Evolutionary conservation across 2,888 invertebrate genomes (phyloP).

Genomic region (Syritta pipiens): DNA sequence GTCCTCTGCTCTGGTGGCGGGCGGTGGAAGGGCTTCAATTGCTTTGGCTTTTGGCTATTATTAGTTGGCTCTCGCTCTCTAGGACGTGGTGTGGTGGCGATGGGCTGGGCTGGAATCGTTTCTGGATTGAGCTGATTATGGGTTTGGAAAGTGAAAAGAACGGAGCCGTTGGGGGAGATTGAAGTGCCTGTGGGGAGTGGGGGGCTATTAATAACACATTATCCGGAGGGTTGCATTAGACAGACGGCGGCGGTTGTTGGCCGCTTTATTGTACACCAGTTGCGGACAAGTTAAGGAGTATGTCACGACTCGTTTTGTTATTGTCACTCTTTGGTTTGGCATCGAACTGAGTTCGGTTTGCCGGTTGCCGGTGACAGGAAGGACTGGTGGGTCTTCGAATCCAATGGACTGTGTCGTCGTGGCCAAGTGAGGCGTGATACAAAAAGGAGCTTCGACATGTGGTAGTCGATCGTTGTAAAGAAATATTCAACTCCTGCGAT

Average conservation of each 20-base stretch:
- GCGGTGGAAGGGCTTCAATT: conserved; percentile 29
- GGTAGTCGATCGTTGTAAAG: too few relatives aligned
- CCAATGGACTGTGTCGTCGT: too few relatives aligned
- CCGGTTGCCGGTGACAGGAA: too few relatives aligned
- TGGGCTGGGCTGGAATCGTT: conserved; percentile 34
- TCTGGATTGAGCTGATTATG: conserved; percentile 58
- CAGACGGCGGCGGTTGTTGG: neutral
- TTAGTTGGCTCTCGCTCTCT: conserved; percentile 51
- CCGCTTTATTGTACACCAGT: neutral
- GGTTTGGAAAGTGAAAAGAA: conserved; percentile 66
- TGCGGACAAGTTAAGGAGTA: neutral
- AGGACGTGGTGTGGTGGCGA: neutral
- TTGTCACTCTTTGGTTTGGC: conserved; percentile 11
- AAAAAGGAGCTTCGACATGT: too few relatives aligned
- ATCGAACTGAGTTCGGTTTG: too few relatives aligned
- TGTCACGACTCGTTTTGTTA: conserved; percentile 22
- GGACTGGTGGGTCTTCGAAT: too few relatives aligned
- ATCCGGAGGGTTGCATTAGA: neutral
- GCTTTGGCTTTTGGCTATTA: conserved; percentile 71
- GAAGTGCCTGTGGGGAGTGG: conserved; percentile 1
- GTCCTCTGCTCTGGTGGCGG: neutral
- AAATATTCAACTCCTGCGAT: too few relatives aligned
- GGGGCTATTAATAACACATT: conserved; percentile 4
- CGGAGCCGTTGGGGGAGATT: conserved; percentile 28
- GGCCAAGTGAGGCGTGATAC: too few relatives aligned